These are phyloP conservation scores for Corythornis cristatus DNA, from an alignment of 2,113 vertebrate genomes.

Conservation along the genomic window DNA sequence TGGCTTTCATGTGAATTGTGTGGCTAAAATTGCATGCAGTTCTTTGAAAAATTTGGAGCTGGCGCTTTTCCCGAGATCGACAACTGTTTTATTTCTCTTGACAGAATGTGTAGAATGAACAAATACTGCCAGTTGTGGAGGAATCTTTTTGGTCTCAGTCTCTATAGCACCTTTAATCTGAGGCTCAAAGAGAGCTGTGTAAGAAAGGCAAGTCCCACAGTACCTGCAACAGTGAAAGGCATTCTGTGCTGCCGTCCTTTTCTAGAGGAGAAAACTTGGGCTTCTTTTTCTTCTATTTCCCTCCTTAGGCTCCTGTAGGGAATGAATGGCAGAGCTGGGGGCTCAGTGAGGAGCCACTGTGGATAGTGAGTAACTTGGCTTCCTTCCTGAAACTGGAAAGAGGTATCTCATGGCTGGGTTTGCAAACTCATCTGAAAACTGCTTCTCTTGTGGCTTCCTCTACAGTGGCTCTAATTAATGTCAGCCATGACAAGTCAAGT, in stretches of 20 bases:
- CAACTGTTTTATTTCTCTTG: conserved; percentile 58
- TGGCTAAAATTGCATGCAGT: not conserved
- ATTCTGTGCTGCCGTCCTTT: rapidly evolving
- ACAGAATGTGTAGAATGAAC: conserved; percentile 23
- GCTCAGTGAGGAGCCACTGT: rapidly evolving
- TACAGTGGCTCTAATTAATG: rapidly evolving
- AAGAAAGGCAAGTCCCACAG: not conserved
- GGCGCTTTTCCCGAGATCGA: not conserved
- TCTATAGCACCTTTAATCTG: not conserved
- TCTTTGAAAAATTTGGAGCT: conserved; percentile 46
- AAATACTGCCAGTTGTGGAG: not conserved
- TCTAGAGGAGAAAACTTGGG: not conserved
- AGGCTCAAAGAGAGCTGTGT: not conserved
- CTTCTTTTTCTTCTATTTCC: rapidly evolving
- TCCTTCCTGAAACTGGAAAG: not conserved
- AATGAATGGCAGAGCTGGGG: not conserved
- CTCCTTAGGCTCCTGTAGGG: rapidly evolving
- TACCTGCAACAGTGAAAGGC: not conserved
- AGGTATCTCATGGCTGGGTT: not conserved
- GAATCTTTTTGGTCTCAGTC: not conserved
- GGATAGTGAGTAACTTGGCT: rapidly evolving
- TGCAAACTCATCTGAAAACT: rapidly evolving
- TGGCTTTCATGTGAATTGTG: not conserved
- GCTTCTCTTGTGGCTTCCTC: rapidly evolving
- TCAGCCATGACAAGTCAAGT: not conserved